Conservation (phyloP, 2,113 vertebrate species). For the Burhinus oedicnemus region DNA sequence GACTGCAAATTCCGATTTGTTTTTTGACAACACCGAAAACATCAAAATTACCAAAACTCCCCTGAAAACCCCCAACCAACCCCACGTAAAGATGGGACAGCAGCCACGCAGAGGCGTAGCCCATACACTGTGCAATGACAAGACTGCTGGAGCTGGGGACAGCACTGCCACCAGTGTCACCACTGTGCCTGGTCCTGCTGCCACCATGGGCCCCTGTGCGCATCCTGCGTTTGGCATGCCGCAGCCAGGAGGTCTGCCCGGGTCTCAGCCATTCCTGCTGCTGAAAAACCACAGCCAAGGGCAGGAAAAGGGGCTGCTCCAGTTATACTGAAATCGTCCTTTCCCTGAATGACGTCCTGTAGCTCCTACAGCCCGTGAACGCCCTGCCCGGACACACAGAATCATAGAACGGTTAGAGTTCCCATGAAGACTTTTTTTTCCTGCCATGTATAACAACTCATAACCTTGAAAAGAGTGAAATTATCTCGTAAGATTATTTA, state of each 20-base stretch:
- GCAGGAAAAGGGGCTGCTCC: neutral
- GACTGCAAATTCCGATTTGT: neutral
- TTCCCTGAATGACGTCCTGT: too few species aligned
- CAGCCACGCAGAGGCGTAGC: rapidly evolving
- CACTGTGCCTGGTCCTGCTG: neutral
- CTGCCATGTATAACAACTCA: rapidly evolving
- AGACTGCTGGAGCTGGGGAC: neutral
- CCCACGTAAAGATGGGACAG: rapidly evolving
- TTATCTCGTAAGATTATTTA: rapidly evolving
- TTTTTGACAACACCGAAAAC: rapidly evolving
- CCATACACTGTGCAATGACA: rapidly evolving
- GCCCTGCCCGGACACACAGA: too few species aligned
- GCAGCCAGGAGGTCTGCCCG: rapidly evolving
- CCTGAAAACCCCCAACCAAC: neutral
- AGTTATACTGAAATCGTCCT: neutral
- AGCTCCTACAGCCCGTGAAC: rapidly evolving
- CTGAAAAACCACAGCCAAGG: neutral
- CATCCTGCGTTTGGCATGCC: rapidly evolving
- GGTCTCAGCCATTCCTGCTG: rapidly evolving
- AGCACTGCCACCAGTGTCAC: neutral
- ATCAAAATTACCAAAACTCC: neutral
- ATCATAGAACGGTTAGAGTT: neutral
- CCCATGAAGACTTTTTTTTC: neutral
- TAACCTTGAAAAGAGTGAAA: neutral
- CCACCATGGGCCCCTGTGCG: rapidly evolving